Conservation (phyloP, 2,888 invertebrate species). For the Spilarctia lutea region DNA sequence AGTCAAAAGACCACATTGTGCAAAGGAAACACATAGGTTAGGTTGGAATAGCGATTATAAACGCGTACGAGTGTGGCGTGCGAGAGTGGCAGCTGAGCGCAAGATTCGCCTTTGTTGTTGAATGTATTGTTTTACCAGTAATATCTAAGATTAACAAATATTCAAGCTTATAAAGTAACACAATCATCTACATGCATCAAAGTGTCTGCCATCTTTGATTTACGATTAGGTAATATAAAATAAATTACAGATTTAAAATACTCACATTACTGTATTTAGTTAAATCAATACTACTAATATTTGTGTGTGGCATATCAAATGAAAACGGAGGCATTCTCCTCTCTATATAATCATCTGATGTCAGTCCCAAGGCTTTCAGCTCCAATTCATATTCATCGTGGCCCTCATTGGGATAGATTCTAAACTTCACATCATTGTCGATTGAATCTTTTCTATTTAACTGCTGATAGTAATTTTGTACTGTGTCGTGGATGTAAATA, state of each 20-base stretch:
- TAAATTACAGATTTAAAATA: slow-evolving; percentile 28
- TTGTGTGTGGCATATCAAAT: slow-evolving; percentile 64
- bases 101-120: no score
- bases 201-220: no score
- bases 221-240: no score
- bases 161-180: not conserved
- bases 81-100: no score
- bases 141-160: no score
- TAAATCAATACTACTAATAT: slow-evolving; percentile 73
- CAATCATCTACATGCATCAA: no score
- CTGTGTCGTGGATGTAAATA: slow-evolving; percentile 61
- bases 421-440: slow-evolving; percentile 41
- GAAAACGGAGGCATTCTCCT: slow-evolving; percentile 58
- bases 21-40: no score
- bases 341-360: slow-evolving; percentile 79
- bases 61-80: no score
- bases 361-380: slow-evolving; percentile 65
- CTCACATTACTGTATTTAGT: slow-evolving; percentile 72
- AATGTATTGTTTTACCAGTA: no score
- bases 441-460: slow-evolving; percentile 13
- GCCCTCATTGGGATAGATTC: slow-evolving; percentile 46
- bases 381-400: slow-evolving; percentile 57
- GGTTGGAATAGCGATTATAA: no score
- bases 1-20: no score
- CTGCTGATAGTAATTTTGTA: slow-evolving; percentile 44